Percentiles rank a stretch among this genome's conserved stretches.
These are phyloP conservation scores for Halictus quadricinctus DNA, from an alignment of 2,888 invertebrate species.

Conservation along the genomic window DNA sequence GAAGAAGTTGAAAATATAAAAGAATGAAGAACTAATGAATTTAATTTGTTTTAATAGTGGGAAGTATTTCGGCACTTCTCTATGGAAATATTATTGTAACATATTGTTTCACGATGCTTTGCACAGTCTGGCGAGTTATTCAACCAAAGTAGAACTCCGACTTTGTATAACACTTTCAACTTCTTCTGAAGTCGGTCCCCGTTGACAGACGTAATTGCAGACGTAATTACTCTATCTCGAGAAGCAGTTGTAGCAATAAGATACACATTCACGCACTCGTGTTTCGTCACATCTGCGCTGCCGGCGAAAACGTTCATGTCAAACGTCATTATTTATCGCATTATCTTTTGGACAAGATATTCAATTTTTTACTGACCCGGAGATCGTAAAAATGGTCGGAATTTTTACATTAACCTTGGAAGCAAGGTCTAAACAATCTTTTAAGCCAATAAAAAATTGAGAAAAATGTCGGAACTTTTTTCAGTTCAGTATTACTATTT, in stretches of 20 bases:
- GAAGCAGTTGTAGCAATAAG: slow-evolving; percentile 15
- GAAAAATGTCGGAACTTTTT: not conserved
- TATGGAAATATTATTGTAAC: not conserved
- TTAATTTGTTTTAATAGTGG: not conserved
- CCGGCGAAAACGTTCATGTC: not conserved
- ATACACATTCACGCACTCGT: slow-evolving; percentile 10
- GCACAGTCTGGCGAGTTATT: not conserved
- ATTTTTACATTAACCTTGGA: not conserved
- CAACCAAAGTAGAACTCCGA: not conserved
- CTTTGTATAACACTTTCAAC: not conserved
- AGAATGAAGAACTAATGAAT: not conserved
- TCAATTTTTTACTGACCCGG: not conserved
- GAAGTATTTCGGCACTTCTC: not conserved
- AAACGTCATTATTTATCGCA: not conserved
- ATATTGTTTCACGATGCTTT: not conserved
- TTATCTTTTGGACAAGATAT: not conserved
- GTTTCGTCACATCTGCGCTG: slow-evolving; percentile 5
- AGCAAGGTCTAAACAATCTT: not conserved
- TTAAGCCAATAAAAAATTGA: not conserved
- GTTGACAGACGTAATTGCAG: slow-evolving; percentile 41
- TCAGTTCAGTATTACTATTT: not conserved
- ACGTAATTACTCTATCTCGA: slow-evolving; percentile 36
- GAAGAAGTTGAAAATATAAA: too few relatives aligned
- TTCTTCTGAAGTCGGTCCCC: not conserved
- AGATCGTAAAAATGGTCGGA: not conserved